These are phyloP conservation scores for Lepus oiostolus DNA, from an alignment of 2,797 vertebrate species.

Conservation along the genomic window DNA sequence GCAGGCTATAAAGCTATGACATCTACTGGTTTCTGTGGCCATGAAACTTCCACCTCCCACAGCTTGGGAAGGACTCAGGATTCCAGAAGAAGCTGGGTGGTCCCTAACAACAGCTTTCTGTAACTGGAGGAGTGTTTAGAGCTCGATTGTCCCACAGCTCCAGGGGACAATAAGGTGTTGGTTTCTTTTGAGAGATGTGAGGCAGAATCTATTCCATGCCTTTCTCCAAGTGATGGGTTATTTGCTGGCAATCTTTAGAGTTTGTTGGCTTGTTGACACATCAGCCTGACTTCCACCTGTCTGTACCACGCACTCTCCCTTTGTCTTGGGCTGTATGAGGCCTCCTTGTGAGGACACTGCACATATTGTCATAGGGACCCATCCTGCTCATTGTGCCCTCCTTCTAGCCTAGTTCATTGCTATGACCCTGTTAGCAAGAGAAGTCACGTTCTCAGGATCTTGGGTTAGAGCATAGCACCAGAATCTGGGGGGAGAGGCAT, in stretches of 20 bases:
- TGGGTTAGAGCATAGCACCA: not conserved
- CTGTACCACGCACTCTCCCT: not conserved
- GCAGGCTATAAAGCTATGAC: not conserved
- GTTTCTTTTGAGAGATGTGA: not conserved
- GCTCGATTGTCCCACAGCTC: not conserved
- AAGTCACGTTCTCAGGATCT: not conserved
- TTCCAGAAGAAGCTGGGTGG: not conserved
- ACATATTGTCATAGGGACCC: not conserved
- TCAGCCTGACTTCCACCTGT: not conserved
- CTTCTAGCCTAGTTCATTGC: not conserved
- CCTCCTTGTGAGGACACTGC: not conserved
- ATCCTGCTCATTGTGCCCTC: not conserved
- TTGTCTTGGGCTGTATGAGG: not conserved
- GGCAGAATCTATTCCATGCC: not conserved
- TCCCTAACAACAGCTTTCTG: not conserved
- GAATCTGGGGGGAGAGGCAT: not conserved
- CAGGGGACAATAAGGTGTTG: not conserved
- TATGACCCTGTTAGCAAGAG: not conserved
- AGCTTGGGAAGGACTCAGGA: not conserved
- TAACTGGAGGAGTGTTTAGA: not conserved
- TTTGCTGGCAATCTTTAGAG: not conserved
- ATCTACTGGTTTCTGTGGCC: not conserved
- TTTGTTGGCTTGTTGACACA: not conserved
- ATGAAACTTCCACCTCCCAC: not conserved
- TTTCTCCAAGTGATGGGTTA: not conserved